Base-by-base conservation (phyloP, 2,888 invertebrate genomes). In the Micropterix aruncella region DNA sequence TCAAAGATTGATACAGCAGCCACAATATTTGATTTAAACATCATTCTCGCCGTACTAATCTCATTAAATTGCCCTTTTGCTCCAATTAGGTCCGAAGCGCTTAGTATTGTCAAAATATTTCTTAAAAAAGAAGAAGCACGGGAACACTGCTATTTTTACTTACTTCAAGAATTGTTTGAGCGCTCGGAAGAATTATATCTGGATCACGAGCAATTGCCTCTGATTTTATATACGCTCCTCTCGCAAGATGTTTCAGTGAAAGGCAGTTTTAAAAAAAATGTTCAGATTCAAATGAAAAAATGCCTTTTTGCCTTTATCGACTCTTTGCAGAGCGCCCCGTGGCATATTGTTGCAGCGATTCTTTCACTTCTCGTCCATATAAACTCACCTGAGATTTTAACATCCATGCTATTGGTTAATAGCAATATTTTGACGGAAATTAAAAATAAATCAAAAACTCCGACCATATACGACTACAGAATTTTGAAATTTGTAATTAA, bases 161-260 rank as follows among this genome's bases (percentile, higher is more conserved):
- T 79, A 4, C 50, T 76, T 16, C 58, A 65, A 45, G 66, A 74
- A 52, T 48, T 80, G 1, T 46, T 61, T n/a, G 50, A 55, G 3
- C 70, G 74, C 38, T 63, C 63, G 47, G 63, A 73, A 44, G 86
- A 85, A 56, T 65, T 87, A 37, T 50, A 72, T 18, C 58, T 82
- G 48, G 86, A 87, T 53, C 61, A 73, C 36, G 76, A 82, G 48
- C 85, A 86, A 56, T 60, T 83, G 15, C 65, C 75, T 0, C 61
- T 82, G 37, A 64, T 79, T 16, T 56, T 86, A 2, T 79, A 75
- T 50, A 77, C 76, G 9, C 61, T 81, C 44, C 52, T 84, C 1
- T 74, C 73, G 0, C 67, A 73, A 3, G 70, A 74, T 52, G 66
- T 69, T 3, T 59, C 70, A 17, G 71, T 67, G 1, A 62, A 51